Conservation (phyloP, 1,140 invertebrate genomes). For the Pseudomyrmex gracilis region DNA sequence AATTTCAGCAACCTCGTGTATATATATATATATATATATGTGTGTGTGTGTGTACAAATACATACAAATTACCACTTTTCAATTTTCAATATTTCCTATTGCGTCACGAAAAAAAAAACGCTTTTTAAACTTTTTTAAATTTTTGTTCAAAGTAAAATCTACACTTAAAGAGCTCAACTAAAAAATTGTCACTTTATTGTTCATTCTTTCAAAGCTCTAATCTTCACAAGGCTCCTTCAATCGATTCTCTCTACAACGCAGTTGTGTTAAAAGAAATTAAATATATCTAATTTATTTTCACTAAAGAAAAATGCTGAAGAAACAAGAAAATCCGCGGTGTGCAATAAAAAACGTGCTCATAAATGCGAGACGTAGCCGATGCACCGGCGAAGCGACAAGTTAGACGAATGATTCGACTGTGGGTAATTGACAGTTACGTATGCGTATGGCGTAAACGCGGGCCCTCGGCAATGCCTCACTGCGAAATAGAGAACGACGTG, state of each 20-base stretch:
- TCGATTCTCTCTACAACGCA: too few species aligned
- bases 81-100: background rate
- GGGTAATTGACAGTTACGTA: conserved; percentile 48
- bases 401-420: conserved; percentile 58
- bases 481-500: conserved; percentile 66
- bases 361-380: conserved; percentile 6
- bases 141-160: too few species aligned
- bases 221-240: too few species aligned
- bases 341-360: background rate
- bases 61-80: background rate
- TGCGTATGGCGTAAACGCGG: conserved; percentile 38
- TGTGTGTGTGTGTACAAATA: too few species aligned
- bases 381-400: conserved; percentile 33
- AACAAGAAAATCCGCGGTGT: background rate
- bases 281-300: too few species aligned
- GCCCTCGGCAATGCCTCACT: conserved; percentile 46
- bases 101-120: too few species aligned
- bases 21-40: too few species aligned
- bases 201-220: too few species aligned
- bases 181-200: too few species aligned
- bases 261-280: too few species aligned
- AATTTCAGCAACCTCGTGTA: background rate
- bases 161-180: too few species aligned
- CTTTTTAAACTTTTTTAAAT: too few species aligned
- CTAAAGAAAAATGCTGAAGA: background rate